Conservation (phyloP, 2,797 vertebrate species). For the Discoglossus pictus region DNA sequence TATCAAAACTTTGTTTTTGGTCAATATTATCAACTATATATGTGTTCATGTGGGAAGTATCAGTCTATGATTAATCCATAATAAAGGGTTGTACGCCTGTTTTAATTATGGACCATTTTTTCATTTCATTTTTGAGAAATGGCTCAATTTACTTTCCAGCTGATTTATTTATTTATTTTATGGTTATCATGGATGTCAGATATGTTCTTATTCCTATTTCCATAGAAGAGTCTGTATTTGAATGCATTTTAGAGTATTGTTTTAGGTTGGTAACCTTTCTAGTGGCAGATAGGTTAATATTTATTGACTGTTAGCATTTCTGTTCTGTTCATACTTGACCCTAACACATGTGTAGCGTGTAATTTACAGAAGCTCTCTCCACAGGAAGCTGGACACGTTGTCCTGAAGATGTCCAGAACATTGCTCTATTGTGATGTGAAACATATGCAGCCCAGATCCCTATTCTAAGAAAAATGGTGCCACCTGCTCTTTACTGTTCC, state of each 20-base stretch:
- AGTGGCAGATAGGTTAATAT: conserved; percentile 31
- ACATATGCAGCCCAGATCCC: conserved; percentile 85
- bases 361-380: conserved; percentile 89
- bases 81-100: no score
- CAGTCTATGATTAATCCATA: no score
- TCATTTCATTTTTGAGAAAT: no score
- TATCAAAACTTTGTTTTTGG: no score
- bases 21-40: no score
- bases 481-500: conserved; percentile 73
- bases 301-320: conserved; percentile 29
- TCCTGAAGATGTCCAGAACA: conserved; percentile 79
- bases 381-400: conserved; percentile 82
- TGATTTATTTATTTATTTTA: background rate
- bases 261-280: background rate
- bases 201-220: no score
- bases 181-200: conserved; percentile 3
- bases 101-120: no score
- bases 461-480: conserved; percentile 72
- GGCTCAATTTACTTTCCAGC: conserved; percentile 5
- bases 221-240: background rate
- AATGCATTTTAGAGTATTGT: background rate
- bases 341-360: conserved; percentile 84
- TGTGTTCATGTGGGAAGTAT: no score
- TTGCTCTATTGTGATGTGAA: conserved; percentile 84
- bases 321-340: conserved; percentile 76